Evolutionary conservation across 1,140 invertebrate species (phyloP), one percentile per base, ranked within the genome.

Genomic region (Batillaria attramentaria): DNA sequence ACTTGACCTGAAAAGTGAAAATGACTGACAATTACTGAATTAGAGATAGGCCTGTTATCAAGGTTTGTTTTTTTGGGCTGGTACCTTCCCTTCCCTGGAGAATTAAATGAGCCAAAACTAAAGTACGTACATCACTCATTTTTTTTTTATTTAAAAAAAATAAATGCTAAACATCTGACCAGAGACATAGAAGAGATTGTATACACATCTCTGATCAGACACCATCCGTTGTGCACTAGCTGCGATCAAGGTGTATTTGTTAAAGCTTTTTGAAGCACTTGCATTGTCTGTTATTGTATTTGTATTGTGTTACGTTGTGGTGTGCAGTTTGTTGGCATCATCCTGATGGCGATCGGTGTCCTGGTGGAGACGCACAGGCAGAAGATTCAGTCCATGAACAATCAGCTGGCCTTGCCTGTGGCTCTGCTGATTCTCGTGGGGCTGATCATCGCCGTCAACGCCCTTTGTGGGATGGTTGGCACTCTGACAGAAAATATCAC

Each of bases 311-410:
- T 3, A n/a, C n/a, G n/a, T n/a, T 69, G 28, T 68, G 41, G 60
- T 39, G 77, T 81, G 42, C 80, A 87, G 86, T 79, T 85, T 81
- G 83, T 86, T 54, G 86, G 85, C n/a, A 79, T 84, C n/a, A 75
- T 80, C 20, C 77, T 85, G 42, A 65, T 84, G 60, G 79, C 79
- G n/a, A 78, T 85, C 18, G 84, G 85, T 39, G 79, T 84, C 2
- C 81, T 85, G 70, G 83, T 84, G 18, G 83, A 84, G 57, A 65
- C 84, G 16, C 77, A 86, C 60, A 72, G 81, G 3, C 81, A 83
- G 20, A 72, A 85, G 20, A 82, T 85, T 57, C 72, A 82, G 31
- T 57, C 80, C 18, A 46, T 87, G 3, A 85, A 87, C 75, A 84
- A 86, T 31, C 77, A 79, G n/a, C 78, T 87, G 50, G 80, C 83